Evolutionary conservation across 2,888 invertebrate genomes (phyloP).

Genomic region (Embidobia sp.): DNA sequence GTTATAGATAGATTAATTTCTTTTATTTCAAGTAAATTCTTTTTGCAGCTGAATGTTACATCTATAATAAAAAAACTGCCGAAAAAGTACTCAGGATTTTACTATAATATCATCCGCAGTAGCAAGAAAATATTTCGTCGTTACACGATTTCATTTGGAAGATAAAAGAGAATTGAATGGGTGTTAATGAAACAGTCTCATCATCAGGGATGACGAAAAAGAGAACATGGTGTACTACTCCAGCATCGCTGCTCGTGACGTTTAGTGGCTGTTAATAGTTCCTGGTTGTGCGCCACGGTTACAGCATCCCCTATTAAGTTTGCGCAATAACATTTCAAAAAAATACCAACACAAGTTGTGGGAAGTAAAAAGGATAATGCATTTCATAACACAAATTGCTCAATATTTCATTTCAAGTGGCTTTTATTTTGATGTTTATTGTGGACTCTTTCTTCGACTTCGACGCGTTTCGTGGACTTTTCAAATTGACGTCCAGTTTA

Average conservation of each 20-base stretch:
- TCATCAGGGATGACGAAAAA: slow-evolving; percentile 47
- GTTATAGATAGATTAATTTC: no score
- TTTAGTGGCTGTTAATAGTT: slow-evolving; percentile 62
- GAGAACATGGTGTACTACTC: slow-evolving; percentile 45
- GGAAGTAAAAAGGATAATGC: slow-evolving; percentile 47
- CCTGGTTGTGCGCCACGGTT: slow-evolving; percentile 58
- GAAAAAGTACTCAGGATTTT: no score
- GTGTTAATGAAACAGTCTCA: slow-evolving; percentile 41
- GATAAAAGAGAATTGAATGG: no score
- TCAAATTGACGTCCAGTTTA: no score
- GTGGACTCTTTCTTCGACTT: slow-evolving; percentile 7
- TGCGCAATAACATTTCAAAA: slow-evolving; percentile 51
- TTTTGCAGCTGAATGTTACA: no score
- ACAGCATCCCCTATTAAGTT: slow-evolving; percentile 63
- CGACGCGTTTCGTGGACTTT: no score
- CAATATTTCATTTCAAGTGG: slow-evolving; percentile 49
- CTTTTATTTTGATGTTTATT: slow-evolving; percentile 30
- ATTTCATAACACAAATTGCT: slow-evolving; percentile 58
- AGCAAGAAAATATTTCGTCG: no score
- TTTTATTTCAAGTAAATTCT: no score
- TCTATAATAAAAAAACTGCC: no score
- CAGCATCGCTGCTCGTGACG: slow-evolving; percentile 49
- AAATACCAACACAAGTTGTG: slow-evolving; percentile 40
- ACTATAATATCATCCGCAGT: no score
- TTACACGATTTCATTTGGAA: no score